Evolutionary conservation across 2,113 vertebrate genomes (phyloP), one percentile per base, ranked within the genome.

Genomic region (Stigmatopora nigra): DNA sequence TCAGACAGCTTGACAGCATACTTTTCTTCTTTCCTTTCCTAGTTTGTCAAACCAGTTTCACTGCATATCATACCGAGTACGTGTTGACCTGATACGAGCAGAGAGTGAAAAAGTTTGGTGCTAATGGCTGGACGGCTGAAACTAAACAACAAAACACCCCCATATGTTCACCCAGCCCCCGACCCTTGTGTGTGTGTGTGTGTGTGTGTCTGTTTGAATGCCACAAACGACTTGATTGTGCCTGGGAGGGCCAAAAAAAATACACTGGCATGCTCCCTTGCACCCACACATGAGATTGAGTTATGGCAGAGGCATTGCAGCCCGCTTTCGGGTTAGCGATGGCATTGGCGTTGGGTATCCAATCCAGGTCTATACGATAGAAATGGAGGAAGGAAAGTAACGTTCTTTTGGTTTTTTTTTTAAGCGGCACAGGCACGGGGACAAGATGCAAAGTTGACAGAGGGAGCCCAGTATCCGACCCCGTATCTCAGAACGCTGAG

Each of bases 201-300:
- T 60, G 61, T 41, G 61, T 61, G 71, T 70, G 68, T 69, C 62
- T 58, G 51, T 56, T 49, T 63, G 76, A 20, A 35, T 64, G n/a
- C 25, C 73, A 69, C 59, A 75, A 85, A 75, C 64, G 74, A 75
- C 63, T 53, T 76, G 80, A 56, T 87, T 88, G 82, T 86, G 70
- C 64, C 70, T 58, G 73, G 65, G 22, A 61, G 41, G 25, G 3
- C 1, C 2, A 60, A 44, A 61, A 56, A 72, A 72, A 72, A 68
- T 79, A 76, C 77, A 82, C 77, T 78, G 71, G 78, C 74, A 71
- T 71, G 81, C 84, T 84, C 82, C 81, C 73, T 77, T 76, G 80
- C 76, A 80, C 79, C 85, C 84, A 86, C 83, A 71, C 76, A 71
- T 69, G 67, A 71, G 71, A 70, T 80, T 77, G 73, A 78, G 72